Percentiles rank a stretch among this genome's conserved stretches.
phyloP scores from a whole-genome alignment of 1,140 invertebrate species.

The Homarus americanus region DNA sequence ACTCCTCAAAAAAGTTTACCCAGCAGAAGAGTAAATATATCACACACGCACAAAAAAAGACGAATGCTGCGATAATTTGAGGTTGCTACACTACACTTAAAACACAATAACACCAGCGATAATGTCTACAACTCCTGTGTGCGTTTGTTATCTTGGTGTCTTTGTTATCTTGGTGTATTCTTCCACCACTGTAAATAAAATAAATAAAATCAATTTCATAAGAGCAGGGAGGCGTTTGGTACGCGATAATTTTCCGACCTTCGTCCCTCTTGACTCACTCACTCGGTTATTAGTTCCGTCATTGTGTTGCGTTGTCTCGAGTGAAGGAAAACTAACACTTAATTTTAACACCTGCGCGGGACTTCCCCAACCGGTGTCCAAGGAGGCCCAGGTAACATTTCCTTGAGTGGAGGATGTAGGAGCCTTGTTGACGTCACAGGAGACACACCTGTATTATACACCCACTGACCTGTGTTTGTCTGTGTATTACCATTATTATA shows the following conservation, averaged over 20 bases:
- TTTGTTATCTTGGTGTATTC: neutral
- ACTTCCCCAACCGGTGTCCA: neutral
- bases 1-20: too few relatives aligned
- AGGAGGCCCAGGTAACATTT: neutral
- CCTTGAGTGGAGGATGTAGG: neutral
- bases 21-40: neutral
- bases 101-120: too few relatives aligned
- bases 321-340: neutral
- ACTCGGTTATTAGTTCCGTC: neutral
- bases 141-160: too few relatives aligned
- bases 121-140: too few relatives aligned
- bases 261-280: neutral
- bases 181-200: neutral
- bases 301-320: neutral
- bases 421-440: too few relatives aligned
- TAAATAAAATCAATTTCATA: too few relatives aligned
- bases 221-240: neutral
- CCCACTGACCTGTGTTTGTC: too few relatives aligned
- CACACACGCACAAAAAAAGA: neutral
- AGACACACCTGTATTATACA: too few relatives aligned
- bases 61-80: neutral
- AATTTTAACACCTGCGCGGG: neutral
- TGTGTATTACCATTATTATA: too few relatives aligned
- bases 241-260: neutral
- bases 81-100: neutral